Percentiles rank a stretch among this genome's conserved stretches.
These are phyloP conservation scores for Poecilobothrus nobilitatus DNA, from an alignment of 2,888 invertebrate species.

Conservation along the genomic window DNA sequence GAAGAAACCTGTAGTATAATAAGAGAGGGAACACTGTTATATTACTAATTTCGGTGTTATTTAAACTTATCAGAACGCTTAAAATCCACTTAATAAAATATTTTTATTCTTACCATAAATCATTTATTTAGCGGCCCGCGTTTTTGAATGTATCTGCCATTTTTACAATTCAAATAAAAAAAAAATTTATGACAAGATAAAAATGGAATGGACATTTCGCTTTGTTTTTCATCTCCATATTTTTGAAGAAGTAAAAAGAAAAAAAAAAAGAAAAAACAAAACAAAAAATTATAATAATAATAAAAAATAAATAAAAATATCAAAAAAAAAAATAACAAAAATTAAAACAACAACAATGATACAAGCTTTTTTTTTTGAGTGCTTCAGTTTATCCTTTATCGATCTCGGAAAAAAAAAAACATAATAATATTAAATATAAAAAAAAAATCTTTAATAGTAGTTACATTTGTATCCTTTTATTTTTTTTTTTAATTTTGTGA, in stretches of 20 bases:
- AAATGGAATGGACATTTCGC: not conserved
- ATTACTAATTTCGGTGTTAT: no score
- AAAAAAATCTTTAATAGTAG: not conserved
- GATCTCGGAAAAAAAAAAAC: not conserved
- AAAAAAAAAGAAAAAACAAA: not conserved
- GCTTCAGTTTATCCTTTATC: not conserved
- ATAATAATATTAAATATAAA: not conserved
- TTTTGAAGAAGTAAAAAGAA: not conserved
- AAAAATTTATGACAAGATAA: not conserved
- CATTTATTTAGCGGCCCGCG: no score
- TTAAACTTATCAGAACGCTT: no score
- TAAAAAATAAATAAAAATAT: no score
- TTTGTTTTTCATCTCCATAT: not conserved
- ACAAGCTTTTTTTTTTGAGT: not conserved
- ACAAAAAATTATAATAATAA: not conserved
- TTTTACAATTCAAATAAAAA: no score
- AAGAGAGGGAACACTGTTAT: no score
- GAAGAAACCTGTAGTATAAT: no score
- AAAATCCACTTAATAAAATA: no score
- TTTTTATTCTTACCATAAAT: no score
- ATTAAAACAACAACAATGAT: no score
- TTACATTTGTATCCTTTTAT: conserved; percentile 3
- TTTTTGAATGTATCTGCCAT: no score
- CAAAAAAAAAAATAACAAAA: not conserved
- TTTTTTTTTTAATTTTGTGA: no score